These are phyloP conservation scores for Ellobium chinense DNA, from an alignment of 2,888 invertebrate genomes.

Conservation along the genomic window DNA sequence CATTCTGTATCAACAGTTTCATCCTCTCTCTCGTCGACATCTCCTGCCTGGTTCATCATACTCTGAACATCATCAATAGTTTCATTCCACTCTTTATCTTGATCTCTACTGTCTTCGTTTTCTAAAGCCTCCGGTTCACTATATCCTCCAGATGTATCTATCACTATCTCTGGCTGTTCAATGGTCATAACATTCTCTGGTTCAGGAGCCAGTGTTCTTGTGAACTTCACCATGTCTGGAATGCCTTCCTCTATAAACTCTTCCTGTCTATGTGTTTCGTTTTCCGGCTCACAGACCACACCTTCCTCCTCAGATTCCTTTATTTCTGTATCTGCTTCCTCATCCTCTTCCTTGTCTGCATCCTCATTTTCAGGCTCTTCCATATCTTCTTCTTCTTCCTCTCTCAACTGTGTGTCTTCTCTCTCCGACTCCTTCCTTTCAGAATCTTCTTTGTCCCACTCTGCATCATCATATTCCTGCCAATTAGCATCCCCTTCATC, in stretches of 20 bases:
- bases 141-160: no score
- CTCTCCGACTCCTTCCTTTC: background rate
- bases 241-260: background rate
- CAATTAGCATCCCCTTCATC: background rate
- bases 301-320: background rate
- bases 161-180: no score
- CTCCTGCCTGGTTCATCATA: background rate
- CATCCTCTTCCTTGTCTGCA: no score
- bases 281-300: background rate
- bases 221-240: background rate
- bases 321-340: background rate
- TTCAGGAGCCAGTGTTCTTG: no score
- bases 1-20: background rate
- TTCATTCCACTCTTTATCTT: background rate
- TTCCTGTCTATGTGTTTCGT: background rate
- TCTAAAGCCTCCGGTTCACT: no score
- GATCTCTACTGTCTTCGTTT: background rate
- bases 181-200: no score
- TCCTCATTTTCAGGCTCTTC: background rate
- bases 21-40: background rate
- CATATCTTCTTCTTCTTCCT: background rate
- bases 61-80: background rate
- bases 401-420: background rate
- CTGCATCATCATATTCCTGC: background rate
- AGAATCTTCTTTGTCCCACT: background rate